Base-by-base conservation (phyloP, 2,888 invertebrate genomes). In the Nephrotoma flavescens region DNA sequence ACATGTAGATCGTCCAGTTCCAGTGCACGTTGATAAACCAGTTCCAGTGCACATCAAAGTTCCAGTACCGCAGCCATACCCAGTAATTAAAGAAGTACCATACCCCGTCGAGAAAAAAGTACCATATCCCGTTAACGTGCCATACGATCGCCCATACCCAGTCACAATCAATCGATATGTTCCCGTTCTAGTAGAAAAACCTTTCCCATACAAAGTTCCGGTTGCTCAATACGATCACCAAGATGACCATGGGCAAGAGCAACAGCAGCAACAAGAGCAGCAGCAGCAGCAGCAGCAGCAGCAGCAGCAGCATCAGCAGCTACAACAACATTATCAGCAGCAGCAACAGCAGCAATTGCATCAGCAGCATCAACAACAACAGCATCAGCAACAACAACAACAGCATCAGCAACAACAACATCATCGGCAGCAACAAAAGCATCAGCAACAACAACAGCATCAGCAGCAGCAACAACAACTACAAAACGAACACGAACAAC, bases 161-260 rank as follows among this genome's bases (percentile, higher is more conserved):
- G 94, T 94, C 41, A 94, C 94, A 87, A 95, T 95, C 0, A 95
- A 95, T 86, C 95, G 95, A 89, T 94, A 94, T 87, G 94, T 94
- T 42, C 93, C 94, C 0, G 94, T 94, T 89, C 93, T 93, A 9
- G 92, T 94, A 0, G 94, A 94, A 88, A 94, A 94, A 89, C 93
- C 93, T 85, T 93, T 95, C 84, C 95, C 95, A 4, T 94, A 94
- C 0, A 92, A 93, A 85, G 94, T 95, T n/a, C 84, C 84, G 6
- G 42, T 84, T 9, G 84, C 84, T 2, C 71, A 71, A 31, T 71
- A 71, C 31, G 71, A 71, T 2, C 71, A 71, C 19, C 9, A 71
- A 31, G 3, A 71, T 9, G 71, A 31, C 4, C 52, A 52, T 6
- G 6, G 15, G 19, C 52, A 52, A 52, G 11, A 52, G n/a, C 52